Conservation (phyloP, 1,140 invertebrate species). For the Popillia japonica region DNA sequence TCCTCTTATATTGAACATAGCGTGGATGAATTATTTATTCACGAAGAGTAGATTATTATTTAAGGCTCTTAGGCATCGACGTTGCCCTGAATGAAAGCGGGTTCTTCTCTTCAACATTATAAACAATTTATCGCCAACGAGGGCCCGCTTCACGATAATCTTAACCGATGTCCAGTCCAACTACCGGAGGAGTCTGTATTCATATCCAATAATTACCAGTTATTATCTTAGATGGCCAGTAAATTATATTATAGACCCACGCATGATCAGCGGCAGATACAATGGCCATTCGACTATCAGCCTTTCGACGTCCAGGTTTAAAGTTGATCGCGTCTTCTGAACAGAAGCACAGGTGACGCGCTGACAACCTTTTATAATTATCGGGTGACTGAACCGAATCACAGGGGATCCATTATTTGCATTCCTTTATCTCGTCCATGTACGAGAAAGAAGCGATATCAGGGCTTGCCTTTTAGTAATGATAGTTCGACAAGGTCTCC, state of each 20-base stretch:
- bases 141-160: slow-evolving; percentile 28
- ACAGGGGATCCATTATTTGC: slow-evolving; percentile 36
- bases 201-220: slow-evolving; percentile 39
- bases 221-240: slow-evolving; percentile 40
- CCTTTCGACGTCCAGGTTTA: slow-evolving; percentile 25
- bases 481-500: slow-evolving; percentile 18
- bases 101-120: slow-evolving; percentile 27
- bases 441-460: slow-evolving; percentile 17
- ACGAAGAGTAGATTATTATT: slow-evolving; percentile 27
- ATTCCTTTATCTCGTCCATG: slow-evolving; percentile 30
- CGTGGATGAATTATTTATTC: slow-evolving; percentile 19
- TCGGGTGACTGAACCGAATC: slow-evolving; percentile 37
- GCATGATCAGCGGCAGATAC: slow-evolving; percentile 31
- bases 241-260: slow-evolving; percentile 39
- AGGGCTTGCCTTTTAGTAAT: slow-evolving; percentile 25
- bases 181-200: slow-evolving; percentile 37
- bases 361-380: slow-evolving; percentile 41
- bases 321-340: slow-evolving; percentile 1
- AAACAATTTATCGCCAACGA: slow-evolving; percentile 38
- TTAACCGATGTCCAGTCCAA: slow-evolving; percentile 36
- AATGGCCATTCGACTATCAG: slow-evolving; percentile 11
- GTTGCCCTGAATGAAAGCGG: neutral
- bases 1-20: neutral
- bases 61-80: slow-evolving; percentile 26
- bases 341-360: slow-evolving; percentile 41